Conservation (phyloP, 1,140 invertebrate genomes). For the Lordiphosa clarofinis region DNA sequence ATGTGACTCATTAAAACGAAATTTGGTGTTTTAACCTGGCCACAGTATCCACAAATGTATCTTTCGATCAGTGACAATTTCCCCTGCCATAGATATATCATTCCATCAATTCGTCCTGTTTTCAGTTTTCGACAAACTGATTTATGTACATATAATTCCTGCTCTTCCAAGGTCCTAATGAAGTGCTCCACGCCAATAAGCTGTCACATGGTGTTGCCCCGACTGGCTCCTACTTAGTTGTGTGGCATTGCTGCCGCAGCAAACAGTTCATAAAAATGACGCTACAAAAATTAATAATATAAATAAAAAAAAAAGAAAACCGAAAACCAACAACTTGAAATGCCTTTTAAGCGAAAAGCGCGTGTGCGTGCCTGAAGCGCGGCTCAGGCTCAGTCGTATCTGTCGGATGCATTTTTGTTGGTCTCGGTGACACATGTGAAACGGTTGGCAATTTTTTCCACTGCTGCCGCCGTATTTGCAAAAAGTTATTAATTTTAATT, state of each 20-base stretch:
- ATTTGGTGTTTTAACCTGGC: too few species aligned
- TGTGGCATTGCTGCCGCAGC: slow-evolving; percentile 25
- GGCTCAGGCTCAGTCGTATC: slow-evolving; percentile 43
- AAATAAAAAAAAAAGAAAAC: slow-evolving; percentile 10
- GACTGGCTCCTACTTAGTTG: slow-evolving; percentile 11
- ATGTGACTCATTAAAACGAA: too few species aligned
- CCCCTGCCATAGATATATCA: too few species aligned
- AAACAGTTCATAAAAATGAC: slow-evolving; percentile 31
- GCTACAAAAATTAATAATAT: slow-evolving; percentile 51
- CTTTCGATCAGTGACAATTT: too few species aligned
- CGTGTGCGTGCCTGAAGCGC: slow-evolving; percentile 63
- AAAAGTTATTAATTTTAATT: slow-evolving; percentile 76
- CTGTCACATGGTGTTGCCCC: slow-evolving; percentile 39
- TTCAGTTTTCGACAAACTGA: slow-evolving; percentile 8
- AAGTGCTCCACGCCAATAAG: slow-evolving; percentile 57
- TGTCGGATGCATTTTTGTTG: slow-evolving; percentile 67
- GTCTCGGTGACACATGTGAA: slow-evolving; percentile 57
- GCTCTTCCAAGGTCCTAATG: slow-evolving; percentile 46
- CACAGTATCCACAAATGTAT: too few species aligned
- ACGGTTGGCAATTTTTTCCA: slow-evolving; percentile 14
- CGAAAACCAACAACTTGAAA: slow-evolving; percentile 25
- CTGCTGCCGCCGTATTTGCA: slow-evolving; percentile 40
- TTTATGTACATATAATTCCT: slow-evolving; percentile 29
- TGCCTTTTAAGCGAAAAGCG: slow-evolving; percentile 56
- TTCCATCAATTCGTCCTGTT: too few species aligned